Evolutionary conservation across 2,888 invertebrate genomes (phyloP), one percentile per base, ranked within the genome.

Genomic region (Nineta flava): DNA sequence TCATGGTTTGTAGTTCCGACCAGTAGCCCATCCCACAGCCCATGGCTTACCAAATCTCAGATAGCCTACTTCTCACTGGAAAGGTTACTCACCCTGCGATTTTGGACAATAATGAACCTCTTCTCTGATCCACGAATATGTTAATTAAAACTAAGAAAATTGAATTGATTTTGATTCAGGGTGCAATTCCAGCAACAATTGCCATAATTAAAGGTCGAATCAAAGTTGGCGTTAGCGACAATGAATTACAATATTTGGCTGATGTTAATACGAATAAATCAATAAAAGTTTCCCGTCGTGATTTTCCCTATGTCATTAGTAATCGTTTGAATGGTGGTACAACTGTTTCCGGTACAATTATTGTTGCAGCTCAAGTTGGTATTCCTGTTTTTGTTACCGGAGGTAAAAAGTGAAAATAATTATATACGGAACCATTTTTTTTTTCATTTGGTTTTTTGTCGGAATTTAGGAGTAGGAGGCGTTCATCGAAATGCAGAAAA

Each of bases 381-480:
- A 92, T 99, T 59, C 76, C 80, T 10, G 74, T 99, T 47, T 95
- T 99, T 72, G 96, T 92, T 2, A 99, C 99, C 21, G 97, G 97
- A 54, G 87, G 85, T 65, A 57, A 59, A n/a, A n/a, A 52, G 51
- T 19, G n/a, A 17, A 13, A 42, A 41, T 19, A 17, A 13, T 43
- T 16, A 9, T n/a, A n/a, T 19, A 2, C 21, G 10, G 9, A 52
- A 53, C 51, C 52, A 53, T 55, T 55, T 55, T 53, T 52, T 54
- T 52, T 51, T 47, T 41, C 46, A 38, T 35, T 35, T 48, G 50
- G 51, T 49, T 44, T 50, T 43, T 40, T 31, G 6, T 10, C 46
- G 17, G 51, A 31, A 56, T 54, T 53, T 51, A 63, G 79, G 79
- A 16, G 78, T 84, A 65, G 95, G 95, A 31, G 99, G 99, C 26